phyloP scores from a whole-genome alignment of 2,888 invertebrate species.

The Drosophila monieri region DNA sequence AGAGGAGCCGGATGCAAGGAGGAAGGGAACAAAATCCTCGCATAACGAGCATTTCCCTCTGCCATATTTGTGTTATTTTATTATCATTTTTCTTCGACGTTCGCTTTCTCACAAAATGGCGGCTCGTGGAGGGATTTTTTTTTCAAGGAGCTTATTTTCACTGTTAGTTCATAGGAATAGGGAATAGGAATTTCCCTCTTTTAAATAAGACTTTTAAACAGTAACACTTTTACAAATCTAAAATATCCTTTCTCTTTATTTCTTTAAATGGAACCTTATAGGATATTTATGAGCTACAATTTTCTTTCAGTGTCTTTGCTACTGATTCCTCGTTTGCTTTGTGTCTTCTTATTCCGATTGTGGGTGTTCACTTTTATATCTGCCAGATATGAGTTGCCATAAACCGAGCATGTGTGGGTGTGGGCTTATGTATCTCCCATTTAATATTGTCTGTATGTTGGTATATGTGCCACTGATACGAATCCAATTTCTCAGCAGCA shows the following conservation, averaged over 20 bases:
- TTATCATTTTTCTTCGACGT: slow-evolving; percentile 73
- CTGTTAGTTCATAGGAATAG: not conserved
- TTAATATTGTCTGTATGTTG: slow-evolving; percentile 33
- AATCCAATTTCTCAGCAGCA: slow-evolving; percentile 75
- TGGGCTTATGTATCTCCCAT: slow-evolving; percentile 34
- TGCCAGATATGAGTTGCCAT: slow-evolving; percentile 80
- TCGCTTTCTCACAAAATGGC: slow-evolving; percentile 22
- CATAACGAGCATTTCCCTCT: slow-evolving; percentile 78
- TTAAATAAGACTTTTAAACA: too few relatives aligned
- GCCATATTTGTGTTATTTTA: slow-evolving; percentile 82
- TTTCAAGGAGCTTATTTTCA: not conserved
- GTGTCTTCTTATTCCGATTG: slow-evolving; percentile 12
- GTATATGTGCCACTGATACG: slow-evolving; percentile 61
- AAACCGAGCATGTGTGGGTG: slow-evolving; percentile 56
- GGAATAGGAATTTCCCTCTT: too few relatives aligned
- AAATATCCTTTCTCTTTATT: too few relatives aligned
- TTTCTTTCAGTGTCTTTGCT: slow-evolving; percentile 14
- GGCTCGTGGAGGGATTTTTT: not conserved
- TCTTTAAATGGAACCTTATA: too few relatives aligned
- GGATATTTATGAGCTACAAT: not conserved
- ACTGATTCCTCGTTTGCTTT: not conserved
- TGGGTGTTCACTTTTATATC: slow-evolving; percentile 67
- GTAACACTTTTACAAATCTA: too few relatives aligned
- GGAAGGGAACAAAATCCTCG: slow-evolving; percentile 56
- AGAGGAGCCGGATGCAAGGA: not conserved